phyloP scores from a whole-genome alignment of 1,140 invertebrate genomes.

The Papilio polytes region DNA sequence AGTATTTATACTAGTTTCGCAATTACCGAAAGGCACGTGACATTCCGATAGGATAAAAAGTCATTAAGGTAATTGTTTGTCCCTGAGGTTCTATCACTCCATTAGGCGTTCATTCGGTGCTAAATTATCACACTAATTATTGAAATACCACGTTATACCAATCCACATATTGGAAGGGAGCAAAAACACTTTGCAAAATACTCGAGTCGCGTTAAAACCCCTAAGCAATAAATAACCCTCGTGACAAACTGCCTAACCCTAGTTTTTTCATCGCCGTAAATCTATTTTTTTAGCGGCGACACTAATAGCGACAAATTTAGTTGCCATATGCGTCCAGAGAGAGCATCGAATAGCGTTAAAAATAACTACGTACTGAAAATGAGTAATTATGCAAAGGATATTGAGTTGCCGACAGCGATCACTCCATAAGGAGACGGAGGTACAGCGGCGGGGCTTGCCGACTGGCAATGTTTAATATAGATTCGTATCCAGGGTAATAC shows the following conservation, averaged over 20 bases:
- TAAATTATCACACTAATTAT: slow-evolving; percentile 3
- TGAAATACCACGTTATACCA: background rate
- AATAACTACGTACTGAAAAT: slow-evolving; percentile 4
- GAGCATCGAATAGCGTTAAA: background rate
- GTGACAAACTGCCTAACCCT: background rate
- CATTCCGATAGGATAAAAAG: background rate
- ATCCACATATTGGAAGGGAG: background rate
- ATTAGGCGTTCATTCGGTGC: background rate
- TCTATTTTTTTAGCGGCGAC: slow-evolving; percentile 28
- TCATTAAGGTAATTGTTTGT: background rate
- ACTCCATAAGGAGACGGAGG: background rate
- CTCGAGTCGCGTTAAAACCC: slow-evolving; percentile 15
- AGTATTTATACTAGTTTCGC: background rate
- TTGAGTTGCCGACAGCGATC: slow-evolving; percentile 7
- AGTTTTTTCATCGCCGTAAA: slow-evolving; percentile 33
- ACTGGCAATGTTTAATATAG: too few relatives aligned
- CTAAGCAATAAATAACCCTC: slow-evolving; percentile 2
- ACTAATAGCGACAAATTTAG: slow-evolving; percentile 37
- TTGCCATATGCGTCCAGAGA: slow-evolving; percentile 23
- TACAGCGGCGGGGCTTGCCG: too few relatives aligned
- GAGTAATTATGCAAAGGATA: slow-evolving; percentile 14
- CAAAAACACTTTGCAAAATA: slow-evolving; percentile 25
- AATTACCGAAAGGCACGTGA: background rate
- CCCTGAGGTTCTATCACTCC: background rate
- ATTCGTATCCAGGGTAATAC: too few relatives aligned